A percentile compares a stretch with the other conserved stretches of the same genome.
These are phyloP conservation scores for Leptestheria dahalacensis DNA, from an alignment of 1,140 invertebrate genomes.

Conservation along the genomic window DNA sequence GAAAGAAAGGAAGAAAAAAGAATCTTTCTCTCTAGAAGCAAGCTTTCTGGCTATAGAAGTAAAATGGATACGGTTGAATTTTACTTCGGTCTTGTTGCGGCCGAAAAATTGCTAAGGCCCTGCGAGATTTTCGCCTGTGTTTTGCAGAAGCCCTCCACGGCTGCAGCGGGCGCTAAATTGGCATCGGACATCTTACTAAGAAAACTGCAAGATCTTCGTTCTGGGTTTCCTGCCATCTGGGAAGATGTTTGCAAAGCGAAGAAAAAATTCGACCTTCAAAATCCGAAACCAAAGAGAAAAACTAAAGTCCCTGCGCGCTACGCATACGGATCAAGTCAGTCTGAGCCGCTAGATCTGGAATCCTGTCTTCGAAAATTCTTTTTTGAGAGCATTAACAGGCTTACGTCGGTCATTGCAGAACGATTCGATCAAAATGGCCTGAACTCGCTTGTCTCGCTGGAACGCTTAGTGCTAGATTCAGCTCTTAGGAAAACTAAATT, in stretches of 20 bases:
- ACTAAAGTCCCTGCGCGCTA: neutral
- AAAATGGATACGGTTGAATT: too few species aligned
- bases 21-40: too few species aligned
- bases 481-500: neutral
- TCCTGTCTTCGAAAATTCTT: neutral
- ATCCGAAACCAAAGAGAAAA: neutral
- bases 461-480: neutral
- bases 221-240: too few species aligned
- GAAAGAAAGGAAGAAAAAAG: too few species aligned
- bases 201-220: too few species aligned
- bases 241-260: neutral
- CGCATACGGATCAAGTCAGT: neutral
- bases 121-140: too few species aligned
- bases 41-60: too few species aligned
- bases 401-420: neutral
- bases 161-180: too few species aligned
- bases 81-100: too few species aligned
- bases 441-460: neutral
- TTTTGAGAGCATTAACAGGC: neutral
- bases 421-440: neutral
- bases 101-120: too few species aligned
- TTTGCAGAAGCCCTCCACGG: too few species aligned
- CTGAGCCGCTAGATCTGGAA: neutral
- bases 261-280: neutral
- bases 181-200: too few species aligned